Base-by-base conservation (phyloP, 2,888 invertebrate genomes). In the Hypomecis punctinalis region DNA sequence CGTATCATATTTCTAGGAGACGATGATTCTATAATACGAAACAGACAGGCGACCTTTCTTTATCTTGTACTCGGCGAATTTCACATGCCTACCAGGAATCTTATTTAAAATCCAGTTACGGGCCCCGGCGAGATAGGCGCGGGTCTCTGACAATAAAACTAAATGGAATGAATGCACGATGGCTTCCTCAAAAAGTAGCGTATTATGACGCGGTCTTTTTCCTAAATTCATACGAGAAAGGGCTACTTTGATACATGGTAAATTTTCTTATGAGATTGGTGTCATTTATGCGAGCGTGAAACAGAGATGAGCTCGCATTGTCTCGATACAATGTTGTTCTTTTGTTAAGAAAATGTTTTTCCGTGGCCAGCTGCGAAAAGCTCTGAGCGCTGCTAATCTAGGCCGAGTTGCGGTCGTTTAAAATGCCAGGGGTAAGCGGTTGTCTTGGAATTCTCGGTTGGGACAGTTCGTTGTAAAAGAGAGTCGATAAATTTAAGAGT, bases 51-150 rank as follows among this genome's bases (percentile, higher is more conserved):
- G 91, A 91, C 92, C 92, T 91, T 91, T 90, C 89, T 91, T 92
- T 92, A 93, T 93, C 92, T 89, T 84, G 86, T 82, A 77, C 71
- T 68, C 88, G 83, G 89, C 88, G 89, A 92, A 92, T 90, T 91
- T 91, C 86, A 82, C 84, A 84, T 86, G 86, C 83, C 84, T 83
- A 82, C 84, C 77, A 84, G 85, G 84, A 89, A 91, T 91, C 92
- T 91, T 91, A 93, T 93, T 93, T 93, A 92, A 92, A 93, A 92
- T 93, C 92, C 91, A 83, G 91, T 93, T 91, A 91, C 85, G 85
- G 86, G 82, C 79, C 80, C 79, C 79, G 83, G 73, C 81, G 86
- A 91, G 92, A 93, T 92, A 92, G 91, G 92, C 91, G 86, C 89
- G 90, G 91, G 89, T 83, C 89, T 88, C 83, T 79, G 86, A 91